These are phyloP conservation scores for Drosophila cognata DNA, from an alignment of 2,888 invertebrate species.

Conservation along the genomic window DNA sequence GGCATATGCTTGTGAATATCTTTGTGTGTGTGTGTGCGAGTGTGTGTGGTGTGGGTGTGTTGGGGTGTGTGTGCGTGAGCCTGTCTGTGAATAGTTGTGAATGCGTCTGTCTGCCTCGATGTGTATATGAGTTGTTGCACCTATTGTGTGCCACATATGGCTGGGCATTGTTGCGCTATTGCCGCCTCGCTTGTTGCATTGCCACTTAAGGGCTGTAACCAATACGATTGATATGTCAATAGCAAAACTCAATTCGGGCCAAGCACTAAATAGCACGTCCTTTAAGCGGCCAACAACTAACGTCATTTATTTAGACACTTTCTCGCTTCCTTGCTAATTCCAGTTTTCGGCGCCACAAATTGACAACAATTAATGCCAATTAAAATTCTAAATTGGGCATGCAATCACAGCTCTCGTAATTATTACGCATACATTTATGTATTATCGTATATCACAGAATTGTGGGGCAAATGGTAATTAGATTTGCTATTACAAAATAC, in stretches of 20 bases:
- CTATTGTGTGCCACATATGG: conserved; percentile 30
- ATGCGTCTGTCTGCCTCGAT: conserved; percentile 19
- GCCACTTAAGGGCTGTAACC: conserved; percentile 61
- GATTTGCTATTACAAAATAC: conserved; percentile 64
- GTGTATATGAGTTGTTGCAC: conserved; percentile 46
- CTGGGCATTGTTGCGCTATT: conserved; percentile 62
- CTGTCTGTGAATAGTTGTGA: conserved; percentile 28
- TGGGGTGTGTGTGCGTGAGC: background rate
- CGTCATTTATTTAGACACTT: background rate
- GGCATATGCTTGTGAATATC: conserved; percentile 55
- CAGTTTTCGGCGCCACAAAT: background rate
- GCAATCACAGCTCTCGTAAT: conserved; percentile 21
- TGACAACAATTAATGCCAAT: conserved; percentile 67
- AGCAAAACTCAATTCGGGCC: conserved; percentile 33
- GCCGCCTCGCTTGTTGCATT: conserved; percentile 72
- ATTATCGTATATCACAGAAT: conserved; percentile 36
- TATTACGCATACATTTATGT: conserved; percentile 4
- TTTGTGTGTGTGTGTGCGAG: background rate
- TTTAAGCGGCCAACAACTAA: background rate
- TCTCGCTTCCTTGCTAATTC: background rate
- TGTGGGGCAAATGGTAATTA: conserved; percentile 66
- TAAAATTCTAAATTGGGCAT: conserved; percentile 63
- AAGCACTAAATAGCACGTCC: background rate
- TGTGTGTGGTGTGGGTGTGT: conserved; percentile 1
- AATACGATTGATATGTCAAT: conserved; percentile 56